Base-by-base conservation (phyloP, 2,797 vertebrate species). In the Astyanax mexicanus region DNA sequence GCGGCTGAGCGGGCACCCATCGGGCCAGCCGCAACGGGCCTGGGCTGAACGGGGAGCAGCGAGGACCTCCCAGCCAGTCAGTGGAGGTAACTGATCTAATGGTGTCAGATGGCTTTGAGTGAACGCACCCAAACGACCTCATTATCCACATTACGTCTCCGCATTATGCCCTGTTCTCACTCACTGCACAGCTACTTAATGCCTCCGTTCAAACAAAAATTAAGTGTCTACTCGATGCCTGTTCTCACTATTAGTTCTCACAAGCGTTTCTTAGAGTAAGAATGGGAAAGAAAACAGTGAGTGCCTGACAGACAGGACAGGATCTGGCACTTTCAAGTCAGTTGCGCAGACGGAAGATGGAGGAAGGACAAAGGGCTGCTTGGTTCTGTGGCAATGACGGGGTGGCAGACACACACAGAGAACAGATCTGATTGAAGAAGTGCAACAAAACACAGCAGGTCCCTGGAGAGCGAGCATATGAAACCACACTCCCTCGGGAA, bases 1-100 rank as follows among this genome's bases (percentile, higher is more conserved):
- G 47, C 9, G 21, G 11, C 61, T 55, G 42, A 81, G 67, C 72
- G 47, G 52, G 54, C 47, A 68, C 15, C 13, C 13, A 19, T 62
- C 54, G 49, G 51, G 45, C 45, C 67, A 60, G 23, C 11, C 67
- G 67, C 38, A 35, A 62, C 10, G 67, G 45, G 45, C 67, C 65
- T 72, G 54, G 25, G 44, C 54, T n/a, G 45, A 62, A 44, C 79
- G 5, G 32, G 0, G 29, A 51, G 35, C 38, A 27, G 47, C 64
- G 69, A 70, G 52, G 68, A 78, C 51, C 49, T 64, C 54, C 32
- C 69, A n/a, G 51, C 17, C 77, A 79, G 27, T 55, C 72, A 72
- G 75, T 79, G 68, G 74, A 52, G 75, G 72, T 74, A 80, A 77
- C 51, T 3, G 67, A 77, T 84, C 60, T 81, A 84, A 87, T 80